Evolutionary conservation across 1,140 invertebrate genomes (phyloP).

Genomic region (Cherax destructor): DNA sequence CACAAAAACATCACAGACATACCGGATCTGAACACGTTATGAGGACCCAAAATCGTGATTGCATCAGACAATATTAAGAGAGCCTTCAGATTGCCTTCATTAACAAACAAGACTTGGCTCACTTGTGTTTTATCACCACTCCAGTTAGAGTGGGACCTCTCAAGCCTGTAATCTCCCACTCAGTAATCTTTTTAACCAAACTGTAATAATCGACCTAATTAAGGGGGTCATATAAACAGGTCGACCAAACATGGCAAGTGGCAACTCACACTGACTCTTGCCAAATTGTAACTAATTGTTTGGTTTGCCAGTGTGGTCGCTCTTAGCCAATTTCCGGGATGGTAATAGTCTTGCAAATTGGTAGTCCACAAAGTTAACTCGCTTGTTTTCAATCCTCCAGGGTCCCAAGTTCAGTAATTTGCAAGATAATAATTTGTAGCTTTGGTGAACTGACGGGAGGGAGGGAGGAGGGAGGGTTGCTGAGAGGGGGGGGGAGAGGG

Average conservation of each 20-base stretch:
- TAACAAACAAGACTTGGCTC: neutral
- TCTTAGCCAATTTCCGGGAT: constrained; percentile 29
- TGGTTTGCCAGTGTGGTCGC: constrained; percentile 38
- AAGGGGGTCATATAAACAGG: neutral
- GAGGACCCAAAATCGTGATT: neutral
- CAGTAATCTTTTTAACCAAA: neutral
- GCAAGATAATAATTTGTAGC: constrained; percentile 50
- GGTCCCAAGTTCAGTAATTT: constrained; percentile 41
- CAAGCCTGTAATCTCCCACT: neutral
- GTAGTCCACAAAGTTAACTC: constrained; percentile 27
- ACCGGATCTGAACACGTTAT: too few species aligned
- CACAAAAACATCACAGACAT: too few species aligned
- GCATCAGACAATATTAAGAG: neutral
- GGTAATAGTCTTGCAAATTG: constrained; percentile 30
- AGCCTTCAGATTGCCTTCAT: neutral
- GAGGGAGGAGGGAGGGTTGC: too few species aligned
- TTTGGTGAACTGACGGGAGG: neutral
- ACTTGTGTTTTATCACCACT: neutral
- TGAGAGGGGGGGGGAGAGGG: too few species aligned
- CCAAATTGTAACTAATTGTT: constrained; percentile 53
- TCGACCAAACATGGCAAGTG: neutral
- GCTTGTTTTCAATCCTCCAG: constrained; percentile 37
- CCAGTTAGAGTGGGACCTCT: neutral
- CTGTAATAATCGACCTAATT: neutral
- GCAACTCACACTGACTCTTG: constrained; percentile 27